A percentile compares a stretch with the other conserved stretches of the same genome.
Conservation (phyloP, 2,113 vertebrate genomes). For the Dipodomys spectabilis region DNA sequence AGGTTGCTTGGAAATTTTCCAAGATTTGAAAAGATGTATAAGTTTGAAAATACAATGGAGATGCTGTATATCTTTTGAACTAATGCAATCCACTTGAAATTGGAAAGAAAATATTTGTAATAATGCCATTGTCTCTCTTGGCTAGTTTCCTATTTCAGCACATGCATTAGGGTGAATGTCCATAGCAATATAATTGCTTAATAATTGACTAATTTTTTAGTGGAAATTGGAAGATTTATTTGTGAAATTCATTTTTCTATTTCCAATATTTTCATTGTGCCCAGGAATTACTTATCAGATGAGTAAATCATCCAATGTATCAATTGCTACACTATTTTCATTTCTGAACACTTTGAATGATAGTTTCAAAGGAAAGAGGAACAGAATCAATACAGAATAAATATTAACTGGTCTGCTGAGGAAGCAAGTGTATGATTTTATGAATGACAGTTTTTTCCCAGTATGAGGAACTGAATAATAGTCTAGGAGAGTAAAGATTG, state of each 20-base stretch:
- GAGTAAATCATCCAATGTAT: neutral
- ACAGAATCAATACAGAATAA: neutral
- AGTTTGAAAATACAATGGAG: slow-evolving; percentile 90
- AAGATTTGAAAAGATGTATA: slow-evolving; percentile 90
- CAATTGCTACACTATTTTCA: neutral
- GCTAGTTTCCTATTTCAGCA: slow-evolving; percentile 87
- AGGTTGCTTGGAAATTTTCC: slow-evolving; percentile 87
- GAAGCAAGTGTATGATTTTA: neutral
- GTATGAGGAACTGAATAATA: neutral
- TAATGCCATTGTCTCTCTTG: slow-evolving; percentile 86
- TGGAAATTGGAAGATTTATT: slow-evolving; percentile 85
- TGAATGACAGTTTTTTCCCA: neutral
- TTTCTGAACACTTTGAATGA: neutral
- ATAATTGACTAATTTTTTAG: slow-evolving; percentile 86
- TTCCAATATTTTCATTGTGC: slow-evolving; percentile 83
- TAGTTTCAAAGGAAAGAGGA: neutral
- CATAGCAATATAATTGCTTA: slow-evolving; percentile 89
- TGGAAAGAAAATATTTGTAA: slow-evolving; percentile 88
- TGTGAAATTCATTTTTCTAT: slow-evolving; percentile 90
- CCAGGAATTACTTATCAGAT: neutral
- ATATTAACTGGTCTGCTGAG: neutral
- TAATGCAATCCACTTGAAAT: slow-evolving; percentile 85
- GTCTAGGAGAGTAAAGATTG: neutral
- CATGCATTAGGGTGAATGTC: slow-evolving; percentile 86
- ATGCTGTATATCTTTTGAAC: slow-evolving; percentile 90